phyloP scores from a whole-genome alignment of 2,797 vertebrate genomes.

The Propithecus perrieri region DNA sequence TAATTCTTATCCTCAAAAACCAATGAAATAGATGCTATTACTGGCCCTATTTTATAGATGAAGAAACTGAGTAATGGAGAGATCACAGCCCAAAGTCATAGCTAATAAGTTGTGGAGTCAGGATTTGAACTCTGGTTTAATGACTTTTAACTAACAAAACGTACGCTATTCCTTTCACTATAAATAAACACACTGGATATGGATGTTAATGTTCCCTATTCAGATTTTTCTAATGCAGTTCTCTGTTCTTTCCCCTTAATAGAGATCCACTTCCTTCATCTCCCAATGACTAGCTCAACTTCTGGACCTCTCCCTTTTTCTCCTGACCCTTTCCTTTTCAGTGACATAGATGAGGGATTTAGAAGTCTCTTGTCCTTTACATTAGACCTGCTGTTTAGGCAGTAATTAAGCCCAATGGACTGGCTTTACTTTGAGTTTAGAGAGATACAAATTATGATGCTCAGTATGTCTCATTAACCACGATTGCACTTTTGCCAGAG shows the following conservation, averaged over 20 bases:
- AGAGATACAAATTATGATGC: conserved; percentile 20
- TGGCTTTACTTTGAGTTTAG: conserved; percentile 31
- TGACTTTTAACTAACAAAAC: neutral
- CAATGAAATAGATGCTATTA: neutral
- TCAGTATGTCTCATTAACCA: conserved; percentile 5
- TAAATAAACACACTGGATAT: neutral
- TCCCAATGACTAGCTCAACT: neutral
- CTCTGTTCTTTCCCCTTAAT: neutral
- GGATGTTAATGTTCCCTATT: neutral
- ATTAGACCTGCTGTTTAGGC: neutral
- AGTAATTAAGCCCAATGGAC: conserved; percentile 56
- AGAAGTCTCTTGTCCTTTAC: neutral
- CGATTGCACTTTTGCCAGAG: conserved; percentile 36
- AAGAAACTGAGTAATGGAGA: neutral
- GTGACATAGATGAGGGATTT: neutral
- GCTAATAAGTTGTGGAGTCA: neutral
- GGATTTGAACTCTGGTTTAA: neutral
- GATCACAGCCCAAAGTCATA: neutral
- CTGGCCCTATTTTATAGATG: neutral
- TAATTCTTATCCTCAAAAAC: neutral
- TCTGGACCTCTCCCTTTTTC: neutral
- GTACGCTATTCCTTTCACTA: neutral
- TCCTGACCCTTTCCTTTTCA: neutral
- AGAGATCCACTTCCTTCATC: neutral
- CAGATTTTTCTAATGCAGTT: neutral